A percentile compares a stretch with the other conserved stretches of the same genome.
Conservation (phyloP, 2,888 invertebrate species). For the Muscina levida region DNA sequence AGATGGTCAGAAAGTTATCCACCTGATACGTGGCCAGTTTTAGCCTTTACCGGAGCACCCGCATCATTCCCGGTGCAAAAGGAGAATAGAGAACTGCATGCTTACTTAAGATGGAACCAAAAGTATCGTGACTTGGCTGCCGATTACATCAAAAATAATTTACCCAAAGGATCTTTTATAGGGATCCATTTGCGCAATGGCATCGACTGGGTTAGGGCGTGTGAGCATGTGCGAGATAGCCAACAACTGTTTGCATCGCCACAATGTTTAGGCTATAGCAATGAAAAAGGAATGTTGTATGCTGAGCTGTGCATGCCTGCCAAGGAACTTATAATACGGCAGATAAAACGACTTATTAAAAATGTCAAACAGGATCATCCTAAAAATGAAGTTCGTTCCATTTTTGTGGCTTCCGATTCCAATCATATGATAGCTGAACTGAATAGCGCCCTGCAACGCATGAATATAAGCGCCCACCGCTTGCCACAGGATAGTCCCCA, state of each 20-base stretch:
- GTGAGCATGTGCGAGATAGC: slow-evolving; percentile 89
- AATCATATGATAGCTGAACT: slow-evolving; percentile 93
- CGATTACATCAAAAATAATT: slow-evolving; percentile 85
- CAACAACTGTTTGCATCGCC: slow-evolving; percentile 96
- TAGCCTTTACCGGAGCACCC: slow-evolving; percentile 97
- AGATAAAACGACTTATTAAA: slow-evolving; percentile 90
- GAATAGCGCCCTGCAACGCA: slow-evolving; percentile 84
- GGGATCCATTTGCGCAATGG: slow-evolving; percentile 98
- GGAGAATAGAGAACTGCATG: slow-evolving; percentile 89
- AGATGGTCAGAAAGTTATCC: slow-evolving; percentile 89
- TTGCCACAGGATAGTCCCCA: slow-evolving; percentile 87
- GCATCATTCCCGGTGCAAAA: slow-evolving; percentile 95
- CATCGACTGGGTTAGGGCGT: slow-evolving; percentile 93
- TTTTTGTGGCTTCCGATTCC: slow-evolving; percentile 96
- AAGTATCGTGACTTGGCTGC: slow-evolving; percentile 84
- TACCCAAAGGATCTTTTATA: slow-evolving; percentile 91
- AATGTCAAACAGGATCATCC: slow-evolving; percentile 82
- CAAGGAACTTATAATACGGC: slow-evolving; percentile 88
- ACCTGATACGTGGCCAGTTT: slow-evolving; percentile 87
- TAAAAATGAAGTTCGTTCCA: slow-evolving; percentile 83
- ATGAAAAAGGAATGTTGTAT: slow-evolving; percentile 91
- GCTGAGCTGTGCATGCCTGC: slow-evolving; percentile 93
- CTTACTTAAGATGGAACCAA: slow-evolving; percentile 90
- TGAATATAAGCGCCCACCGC: slow-evolving; percentile 83
- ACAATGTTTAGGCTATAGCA: slow-evolving; percentile 96